Conservation (phyloP, 2,797 vertebrate genomes). For the Dryobates pubescens region DNA sequence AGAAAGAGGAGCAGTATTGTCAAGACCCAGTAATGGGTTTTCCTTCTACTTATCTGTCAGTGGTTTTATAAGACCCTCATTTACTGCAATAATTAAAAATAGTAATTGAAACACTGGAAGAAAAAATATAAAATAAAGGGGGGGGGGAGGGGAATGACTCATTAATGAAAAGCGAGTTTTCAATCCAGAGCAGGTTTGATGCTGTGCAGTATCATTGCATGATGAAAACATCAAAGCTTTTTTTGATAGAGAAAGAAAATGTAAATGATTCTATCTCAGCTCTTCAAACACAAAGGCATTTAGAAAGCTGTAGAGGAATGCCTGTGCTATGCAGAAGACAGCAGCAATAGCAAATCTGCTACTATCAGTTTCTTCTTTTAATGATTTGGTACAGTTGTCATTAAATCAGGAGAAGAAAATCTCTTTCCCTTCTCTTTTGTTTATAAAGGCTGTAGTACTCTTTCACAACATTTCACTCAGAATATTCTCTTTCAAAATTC, state of each 20-base stretch:
- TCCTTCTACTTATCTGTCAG: not conserved
- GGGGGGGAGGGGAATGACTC: not conserved
- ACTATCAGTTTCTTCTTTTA: not conserved
- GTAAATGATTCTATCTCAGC: not conserved
- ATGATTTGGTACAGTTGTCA: not conserved
- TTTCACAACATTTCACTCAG: not conserved
- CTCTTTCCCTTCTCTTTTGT: not conserved
- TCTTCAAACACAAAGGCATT: not conserved
- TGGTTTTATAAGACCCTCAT: not conserved
- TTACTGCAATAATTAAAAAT: not conserved
- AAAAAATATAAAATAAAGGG: not conserved
- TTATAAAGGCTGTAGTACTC: not conserved
- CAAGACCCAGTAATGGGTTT: not conserved
- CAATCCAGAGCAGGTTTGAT: not conserved
- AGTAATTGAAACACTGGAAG: not conserved
- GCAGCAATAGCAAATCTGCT: not conserved
- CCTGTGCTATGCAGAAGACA: not conserved
- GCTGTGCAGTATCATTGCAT: not conserved
- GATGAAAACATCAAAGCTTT: not conserved
- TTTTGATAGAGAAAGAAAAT: not conserved
- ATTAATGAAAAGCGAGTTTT: not conserved
- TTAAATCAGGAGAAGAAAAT: not conserved
- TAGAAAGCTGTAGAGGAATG: not conserved
- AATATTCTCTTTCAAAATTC: not conserved
- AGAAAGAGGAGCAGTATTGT: fast-evolving